Percentiles rank a stretch among this genome's conserved stretches.
Conservation (phyloP, 1,140 invertebrate genomes). For the Diorhabda sublineata region DNA sequence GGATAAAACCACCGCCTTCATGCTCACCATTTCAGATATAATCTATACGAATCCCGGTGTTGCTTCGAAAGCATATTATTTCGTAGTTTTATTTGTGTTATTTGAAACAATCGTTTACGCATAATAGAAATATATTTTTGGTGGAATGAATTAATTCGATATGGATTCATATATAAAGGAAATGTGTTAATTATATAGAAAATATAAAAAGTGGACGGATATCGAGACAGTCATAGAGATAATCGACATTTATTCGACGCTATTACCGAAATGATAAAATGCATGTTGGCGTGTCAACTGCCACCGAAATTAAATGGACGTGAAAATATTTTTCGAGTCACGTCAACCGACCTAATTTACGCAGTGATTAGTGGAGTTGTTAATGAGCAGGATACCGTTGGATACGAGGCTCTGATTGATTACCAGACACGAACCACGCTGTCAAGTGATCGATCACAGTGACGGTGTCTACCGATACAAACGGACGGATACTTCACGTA, state of each 20-base stretch:
- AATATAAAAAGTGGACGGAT: too few relatives aligned
- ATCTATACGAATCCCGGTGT: conserved; percentile 5
- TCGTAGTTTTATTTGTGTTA: not conserved
- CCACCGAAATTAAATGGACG: conserved; percentile 14
- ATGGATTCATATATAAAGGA: too few relatives aligned
- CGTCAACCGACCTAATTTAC: conserved; percentile 17
- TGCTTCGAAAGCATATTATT: conserved; percentile 8
- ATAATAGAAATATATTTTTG: too few relatives aligned
- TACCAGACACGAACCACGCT: conserved; percentile 11
- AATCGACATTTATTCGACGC: conserved; percentile 1
- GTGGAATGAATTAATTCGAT: too few relatives aligned
- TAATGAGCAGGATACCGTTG: conserved; percentile 16
- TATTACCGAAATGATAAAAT: conserved; percentile 8
- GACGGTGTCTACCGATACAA: not conserved
- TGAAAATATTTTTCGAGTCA: conserved; percentile 18
- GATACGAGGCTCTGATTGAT: conserved; percentile 15
- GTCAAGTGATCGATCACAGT: conserved; percentile 17
- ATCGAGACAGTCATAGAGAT: not conserved
- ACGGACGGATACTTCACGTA: too few relatives aligned
- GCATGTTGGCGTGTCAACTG: conserved; percentile 13
- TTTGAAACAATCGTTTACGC: too few relatives aligned
- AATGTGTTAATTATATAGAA: too few relatives aligned
- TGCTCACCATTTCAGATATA: conserved; percentile 12
- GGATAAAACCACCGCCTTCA: conserved; percentile 13
- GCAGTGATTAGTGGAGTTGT: conserved; percentile 17